Conservation (phyloP, 2,888 invertebrate genomes). For the Uloborus plumipes region DNA sequence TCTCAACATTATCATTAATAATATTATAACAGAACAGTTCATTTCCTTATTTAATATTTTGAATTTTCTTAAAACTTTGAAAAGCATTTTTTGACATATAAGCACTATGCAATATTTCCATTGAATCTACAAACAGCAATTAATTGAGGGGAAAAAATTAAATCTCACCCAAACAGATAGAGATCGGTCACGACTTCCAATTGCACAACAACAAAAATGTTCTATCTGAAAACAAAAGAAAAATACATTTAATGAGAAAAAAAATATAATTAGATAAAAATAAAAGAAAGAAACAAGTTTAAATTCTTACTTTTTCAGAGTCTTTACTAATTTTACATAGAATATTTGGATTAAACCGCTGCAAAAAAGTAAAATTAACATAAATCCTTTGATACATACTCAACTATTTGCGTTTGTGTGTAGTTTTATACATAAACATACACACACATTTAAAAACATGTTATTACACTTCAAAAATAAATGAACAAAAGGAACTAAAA, state of each 20-base stretch:
- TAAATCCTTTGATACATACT: too few species aligned
- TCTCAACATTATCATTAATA: too few species aligned
- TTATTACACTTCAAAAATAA: too few species aligned
- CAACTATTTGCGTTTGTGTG: too few species aligned
- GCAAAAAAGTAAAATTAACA: conserved; percentile 68
- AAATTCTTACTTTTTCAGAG: conserved; percentile 63
- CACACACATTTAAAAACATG: too few species aligned
- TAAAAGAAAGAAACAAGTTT: neutral
- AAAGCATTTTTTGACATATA: too few species aligned
- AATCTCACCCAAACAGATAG: conserved; percentile 87
- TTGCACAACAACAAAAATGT: conserved; percentile 79
- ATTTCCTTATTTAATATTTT: too few species aligned
- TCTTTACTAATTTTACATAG: conserved; percentile 74
- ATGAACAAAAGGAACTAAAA: too few species aligned
- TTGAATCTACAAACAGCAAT: neutral
- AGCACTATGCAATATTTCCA: too few species aligned
- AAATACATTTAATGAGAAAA: conserved; percentile 17
- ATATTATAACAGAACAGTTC: too few species aligned
- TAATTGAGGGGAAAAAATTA: neutral
- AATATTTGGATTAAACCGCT: conserved; percentile 92
- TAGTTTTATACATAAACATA: too few species aligned
- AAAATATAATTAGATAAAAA: neutral
- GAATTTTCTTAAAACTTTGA: too few species aligned
- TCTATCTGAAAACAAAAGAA: conserved; percentile 68
- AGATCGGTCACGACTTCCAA: conserved; percentile 93